These are phyloP conservation scores for Eurypyga helias DNA, from an alignment of 2,113 vertebrate species.

Conservation along the genomic window DNA sequence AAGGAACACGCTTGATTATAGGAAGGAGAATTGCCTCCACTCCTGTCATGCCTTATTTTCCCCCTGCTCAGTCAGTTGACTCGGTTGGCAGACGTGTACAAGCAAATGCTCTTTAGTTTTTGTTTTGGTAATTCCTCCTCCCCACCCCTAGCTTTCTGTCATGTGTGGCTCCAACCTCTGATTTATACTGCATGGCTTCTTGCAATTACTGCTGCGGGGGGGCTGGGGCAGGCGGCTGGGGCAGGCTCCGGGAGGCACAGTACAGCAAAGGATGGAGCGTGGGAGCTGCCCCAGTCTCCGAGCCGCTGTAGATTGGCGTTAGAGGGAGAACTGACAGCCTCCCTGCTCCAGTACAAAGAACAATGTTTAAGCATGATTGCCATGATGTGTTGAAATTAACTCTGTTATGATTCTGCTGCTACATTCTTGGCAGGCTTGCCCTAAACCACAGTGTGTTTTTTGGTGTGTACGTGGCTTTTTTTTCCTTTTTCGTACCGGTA, in stretches of 20 bases:
- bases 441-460: constrained; percentile 20
- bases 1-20: fast-evolving
- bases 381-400: constrained; percentile 26
- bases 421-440: neutral
- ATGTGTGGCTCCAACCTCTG: neutral
- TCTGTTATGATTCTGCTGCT: neutral
- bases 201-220: neutral
- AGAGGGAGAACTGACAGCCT: neutral
- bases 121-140: neutral
- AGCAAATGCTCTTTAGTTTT: neutral
- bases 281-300: neutral
- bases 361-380: neutral
- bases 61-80: neutral
- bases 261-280: neutral
- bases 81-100: neutral
- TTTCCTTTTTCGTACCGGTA: neutral
- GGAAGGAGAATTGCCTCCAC: neutral
- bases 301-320: neutral
- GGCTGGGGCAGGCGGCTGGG: neutral
- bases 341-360: neutral
- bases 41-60: neutral
- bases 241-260: neutral
- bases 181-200: neutral
- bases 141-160: neutral
- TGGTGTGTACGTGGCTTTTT: constrained; percentile 14